phyloP scores from a whole-genome alignment of 2,113 vertebrate genomes.

The Sorex fumeus region DNA sequence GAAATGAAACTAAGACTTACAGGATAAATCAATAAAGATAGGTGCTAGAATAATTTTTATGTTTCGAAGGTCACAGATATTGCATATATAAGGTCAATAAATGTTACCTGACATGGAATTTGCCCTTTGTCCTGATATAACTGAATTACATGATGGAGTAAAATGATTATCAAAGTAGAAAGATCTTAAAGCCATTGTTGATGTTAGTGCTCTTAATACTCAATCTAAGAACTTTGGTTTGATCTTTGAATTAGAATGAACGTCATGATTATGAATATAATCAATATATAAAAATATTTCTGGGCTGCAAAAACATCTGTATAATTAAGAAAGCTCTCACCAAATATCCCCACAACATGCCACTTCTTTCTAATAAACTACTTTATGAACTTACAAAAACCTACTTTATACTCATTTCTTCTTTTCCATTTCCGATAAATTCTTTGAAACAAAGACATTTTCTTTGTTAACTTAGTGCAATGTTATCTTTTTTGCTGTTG shows the following conservation, averaged over 20 bases:
- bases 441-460: background rate
- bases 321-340: background rate
- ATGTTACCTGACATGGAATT: background rate
- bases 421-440: background rate
- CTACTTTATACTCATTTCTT: background rate
- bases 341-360: background rate
- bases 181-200: slow-evolving; percentile 15
- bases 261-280: no score
- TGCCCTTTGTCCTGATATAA: slow-evolving; percentile 53
- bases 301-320: slow-evolving; percentile 6
- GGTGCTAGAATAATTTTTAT: background rate
- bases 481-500: background rate
- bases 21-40: background rate
- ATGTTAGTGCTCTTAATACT: slow-evolving; percentile 54
- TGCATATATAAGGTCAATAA: slow-evolving; percentile 23
- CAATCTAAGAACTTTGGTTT: slow-evolving; percentile 16
- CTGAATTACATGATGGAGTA: slow-evolving; percentile 18
- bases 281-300: slow-evolving; percentile 30
- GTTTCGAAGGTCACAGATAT: slow-evolving; percentile 29
- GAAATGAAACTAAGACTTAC: slow-evolving; percentile 29
- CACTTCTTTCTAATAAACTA: slow-evolving; percentile 44
- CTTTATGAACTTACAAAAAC: background rate
- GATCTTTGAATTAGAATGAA: slow-evolving; percentile 55
- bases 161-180: background rate
- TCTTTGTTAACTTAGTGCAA: background rate